Evolutionary conservation across 2,797 vertebrate species (phyloP), one percentile per base, ranked within the genome.

Genomic region (Danio choprae): DNA sequence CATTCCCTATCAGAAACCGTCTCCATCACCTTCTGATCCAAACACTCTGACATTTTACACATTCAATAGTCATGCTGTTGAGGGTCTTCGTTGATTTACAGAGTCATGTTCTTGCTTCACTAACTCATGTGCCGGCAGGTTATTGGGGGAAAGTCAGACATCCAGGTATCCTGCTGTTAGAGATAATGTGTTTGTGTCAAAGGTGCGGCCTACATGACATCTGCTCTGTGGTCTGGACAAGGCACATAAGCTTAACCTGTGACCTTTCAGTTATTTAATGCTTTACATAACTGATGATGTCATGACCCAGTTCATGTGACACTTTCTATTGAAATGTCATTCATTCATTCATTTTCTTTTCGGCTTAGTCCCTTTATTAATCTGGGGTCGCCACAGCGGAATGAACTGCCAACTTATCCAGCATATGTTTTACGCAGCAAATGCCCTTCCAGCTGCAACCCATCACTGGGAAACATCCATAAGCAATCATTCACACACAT

Each of bases 121-220:
- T 29, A 6, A 74, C 40, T n/a, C 40, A 7, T 44, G 22, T 22
- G 64, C n/a, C 20, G 0, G n/a, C 20, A 60, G 67, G 48, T 48
- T 68, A 64, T 64, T 65, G 44, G 10, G 36, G 29, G 59, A 78
- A 68, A 51, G 12, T 22, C 18, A 51, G 60, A 62, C 29, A 40
- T 56, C 70, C 73, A 74, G 73, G 43, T 80, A 22, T 58, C 73
- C 77, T 82, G 70, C 82, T 82, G 77, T 38, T 78, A 74, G 51
- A 56, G 18, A 22, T 56, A 53, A 41, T 65, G 59, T 74, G 56
- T 84, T 80, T 73, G 48, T 81, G 41, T 60, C 58, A 29, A 41
- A 72, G 22, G 51, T 38, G 56, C 51, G 79, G 71, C 63, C 36
- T 65, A 69, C 67, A 43, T 84, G 82, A 84, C 84, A 86, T 86